These are phyloP conservation scores for Cybosia mesomella DNA, from an alignment of 2,888 invertebrate genomes.

Conservation along the genomic window DNA sequence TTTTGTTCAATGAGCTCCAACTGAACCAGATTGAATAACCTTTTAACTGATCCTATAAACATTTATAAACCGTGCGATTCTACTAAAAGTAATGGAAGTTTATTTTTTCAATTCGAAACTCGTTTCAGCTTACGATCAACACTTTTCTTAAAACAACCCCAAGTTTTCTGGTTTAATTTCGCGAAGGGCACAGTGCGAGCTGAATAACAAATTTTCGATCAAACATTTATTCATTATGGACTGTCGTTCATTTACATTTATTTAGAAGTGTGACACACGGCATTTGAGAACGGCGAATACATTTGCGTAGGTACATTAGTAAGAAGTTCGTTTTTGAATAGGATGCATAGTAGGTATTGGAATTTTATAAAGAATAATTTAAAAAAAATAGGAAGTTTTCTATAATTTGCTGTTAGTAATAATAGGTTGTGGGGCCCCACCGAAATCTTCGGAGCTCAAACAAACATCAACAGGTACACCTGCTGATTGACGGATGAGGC, in stretches of 20 bases:
- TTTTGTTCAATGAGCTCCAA: constrained; percentile 21
- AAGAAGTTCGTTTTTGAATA: neutral
- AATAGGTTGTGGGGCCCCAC: too few relatives aligned
- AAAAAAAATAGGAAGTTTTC: neutral
- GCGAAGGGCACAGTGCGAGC: constrained; percentile 53
- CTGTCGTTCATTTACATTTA: constrained; percentile 64
- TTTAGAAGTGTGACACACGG: constrained; percentile 55
- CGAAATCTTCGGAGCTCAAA: too few relatives aligned
- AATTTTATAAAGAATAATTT: neutral
- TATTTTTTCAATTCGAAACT: constrained; percentile 49
- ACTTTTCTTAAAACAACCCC: constrained; percentile 47
- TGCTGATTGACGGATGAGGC: too few relatives aligned
- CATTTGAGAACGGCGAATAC: constrained; percentile 32
- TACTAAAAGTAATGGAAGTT: constrained; percentile 34
- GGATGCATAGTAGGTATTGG: neutral
- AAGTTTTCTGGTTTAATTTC: constrained; percentile 58
- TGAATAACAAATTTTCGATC: constrained; percentile 65
- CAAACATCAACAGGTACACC: too few relatives aligned
- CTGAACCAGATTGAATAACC: constrained; percentile 19
- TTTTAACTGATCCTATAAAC: constrained; percentile 16
- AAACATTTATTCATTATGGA: constrained; percentile 61
- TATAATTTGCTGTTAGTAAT: neutral
- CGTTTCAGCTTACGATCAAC: constrained; percentile 49
- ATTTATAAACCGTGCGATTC: constrained; percentile 20
- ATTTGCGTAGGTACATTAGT: constrained; percentile 33